Percentiles rank a stretch among this genome's conserved stretches.
Evolutionary conservation across 92 coral and sea anemone genomes (phyloP).

Genomic region (Metridium senile): DNA sequence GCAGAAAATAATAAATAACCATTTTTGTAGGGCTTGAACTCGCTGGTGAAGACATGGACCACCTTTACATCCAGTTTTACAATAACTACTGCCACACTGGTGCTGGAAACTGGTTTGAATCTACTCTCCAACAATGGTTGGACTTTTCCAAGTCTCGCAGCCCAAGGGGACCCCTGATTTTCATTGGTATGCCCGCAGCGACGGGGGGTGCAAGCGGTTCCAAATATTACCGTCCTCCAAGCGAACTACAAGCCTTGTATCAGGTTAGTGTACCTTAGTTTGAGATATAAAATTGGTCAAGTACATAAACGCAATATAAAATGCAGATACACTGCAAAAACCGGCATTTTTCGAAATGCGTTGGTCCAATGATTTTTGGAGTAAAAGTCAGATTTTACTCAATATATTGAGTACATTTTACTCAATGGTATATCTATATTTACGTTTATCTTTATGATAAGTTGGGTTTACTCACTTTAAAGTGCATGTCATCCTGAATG

Average conservation of each 20-base stretch:
- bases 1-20: too few species aligned
- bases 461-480: too few species aligned
- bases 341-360: too few species aligned
- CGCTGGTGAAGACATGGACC: constrained; percentile 75
- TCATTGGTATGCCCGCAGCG: constrained; percentile 75
- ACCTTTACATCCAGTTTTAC: constrained; percentile 79
- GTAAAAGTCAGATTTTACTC: too few species aligned
- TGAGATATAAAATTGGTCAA: neutral
- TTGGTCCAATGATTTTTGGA: too few species aligned
- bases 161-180: constrained; percentile 75
- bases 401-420: too few species aligned
- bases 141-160: constrained; percentile 43
- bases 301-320: neutral
- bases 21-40: constrained; percentile 56
- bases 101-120: constrained; percentile 59
- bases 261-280: constrained; percentile 30
- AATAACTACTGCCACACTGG: constrained; percentile 90
- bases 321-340: too few species aligned
- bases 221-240: constrained; percentile 69
- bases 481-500: too few species aligned
- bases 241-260: constrained; percentile 49
- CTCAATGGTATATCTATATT: too few species aligned
- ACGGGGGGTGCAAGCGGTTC: constrained; percentile 74
- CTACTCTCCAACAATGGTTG: constrained; percentile 64
- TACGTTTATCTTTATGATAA: too few species aligned